Evolutionary conservation across 2,888 invertebrate species (phyloP), one percentile per base, ranked within the genome.

Genomic region (Hermaeophaga mercurialis): DNA sequence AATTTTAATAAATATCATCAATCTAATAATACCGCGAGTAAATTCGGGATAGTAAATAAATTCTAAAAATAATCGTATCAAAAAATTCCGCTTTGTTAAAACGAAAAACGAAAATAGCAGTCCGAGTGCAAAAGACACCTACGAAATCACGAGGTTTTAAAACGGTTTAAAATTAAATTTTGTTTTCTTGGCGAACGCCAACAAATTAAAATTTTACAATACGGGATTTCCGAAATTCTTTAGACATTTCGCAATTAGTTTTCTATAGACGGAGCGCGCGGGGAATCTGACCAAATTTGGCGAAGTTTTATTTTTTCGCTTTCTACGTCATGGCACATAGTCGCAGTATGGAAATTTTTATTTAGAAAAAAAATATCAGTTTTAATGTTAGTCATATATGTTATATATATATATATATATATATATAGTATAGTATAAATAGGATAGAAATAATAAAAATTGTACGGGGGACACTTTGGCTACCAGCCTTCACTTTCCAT

Each of bases 121-220:
- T 36, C 62, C 62, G 67, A 54, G 66, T 62, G 68, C 69, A 67
- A 66, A 68, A 43, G 19, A 61, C 68, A 62, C 68, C 68, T 64
- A 69, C 68, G 60, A 63, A 56, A 67, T 69, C 67, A 66, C 67
- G 67, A 60, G 69, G 54, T 59, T 54, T 39, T n/a, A n/a, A n/a
- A 34, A 33, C 49, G 47, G 58, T 2, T 54, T 61, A 52, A 22
- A 47, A 33, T 34, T 47, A 47, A 34, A 47, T 49, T 56, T 39
- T 41, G 49, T 56, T 56, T 59, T 62, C 59, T 62, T 58, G 44
- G 47, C 55, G 2, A 9, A 11, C 3, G 31, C 52, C 26, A 55
- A 49, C 52, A 61, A 53, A 58, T 61, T 58, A 49, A 63, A 55
- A 47, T 54, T 54, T 57, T 43, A 58, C 56, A 57, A 49, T 47